Evolutionary conservation across 2,113 vertebrate genomes (phyloP), one percentile per base, ranked within the genome.

Genomic region (Aphelocoma coerulescens): DNA sequence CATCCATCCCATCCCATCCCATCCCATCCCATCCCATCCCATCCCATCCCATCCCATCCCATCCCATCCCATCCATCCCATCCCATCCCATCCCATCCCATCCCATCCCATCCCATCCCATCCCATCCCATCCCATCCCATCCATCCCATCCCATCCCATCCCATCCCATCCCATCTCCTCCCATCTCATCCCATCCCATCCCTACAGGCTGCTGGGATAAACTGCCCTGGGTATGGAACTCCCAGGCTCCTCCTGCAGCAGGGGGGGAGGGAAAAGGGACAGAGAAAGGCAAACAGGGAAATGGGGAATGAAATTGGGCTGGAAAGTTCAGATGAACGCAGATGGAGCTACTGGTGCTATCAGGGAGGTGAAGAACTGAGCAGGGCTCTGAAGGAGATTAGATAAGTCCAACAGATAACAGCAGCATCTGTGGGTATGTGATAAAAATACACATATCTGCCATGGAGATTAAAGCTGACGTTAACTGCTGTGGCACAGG

Each of bases 291-390:
- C 59, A 51, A 32, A 48, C 2, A 11, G 58, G 58, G 76, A 93
- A 80, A 33, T 3, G 6, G 41, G 43, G 46, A 85, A 41, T 44
- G 27, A 85, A 81, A 85, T 3, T 4, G 69, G 18, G 11, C 44
- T 71, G 67, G 68, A 85, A 87, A 76, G 51, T 35, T 90, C 28
- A 54, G 58, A 66, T 22, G 58, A 37, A 17, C 9, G 54, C 52
- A 68, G 74, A 68, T 72, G 66, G 90, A 92, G 79, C 59, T n/a
- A 32, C 24, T 54, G 67, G 51, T 74, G 67, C 75, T 94, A 88
- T 93, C 93, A 75, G 73, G 83, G 90, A 94, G 90, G 57, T 92
- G 65, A 84, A 61, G 79, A 78, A 57, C 51, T 44, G 79, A 85
- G 82, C 63, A 85, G 88, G 79, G 61, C 55, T 66, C 74, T 91